Conservation (phyloP, 2,113 vertebrate genomes). For the Pteronura brasiliensis region DNA sequence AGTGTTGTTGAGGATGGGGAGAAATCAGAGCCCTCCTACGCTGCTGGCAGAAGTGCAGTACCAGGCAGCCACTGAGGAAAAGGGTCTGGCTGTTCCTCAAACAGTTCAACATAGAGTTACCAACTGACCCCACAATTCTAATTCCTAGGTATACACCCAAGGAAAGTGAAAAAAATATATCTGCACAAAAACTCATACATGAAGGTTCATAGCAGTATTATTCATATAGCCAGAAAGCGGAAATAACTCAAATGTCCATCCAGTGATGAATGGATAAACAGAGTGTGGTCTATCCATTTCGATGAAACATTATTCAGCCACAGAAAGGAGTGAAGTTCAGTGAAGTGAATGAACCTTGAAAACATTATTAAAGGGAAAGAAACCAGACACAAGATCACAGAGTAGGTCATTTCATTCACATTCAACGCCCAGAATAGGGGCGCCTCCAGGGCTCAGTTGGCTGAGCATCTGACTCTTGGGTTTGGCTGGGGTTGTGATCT, state of each 20-base stretch:
- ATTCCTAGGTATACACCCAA: not conserved
- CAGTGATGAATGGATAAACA: not conserved
- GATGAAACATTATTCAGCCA: not conserved
- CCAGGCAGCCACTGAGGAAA: not conserved
- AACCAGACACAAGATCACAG: not conserved
- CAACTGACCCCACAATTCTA: not conserved
- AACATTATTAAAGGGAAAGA: not conserved
- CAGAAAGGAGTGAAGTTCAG: not conserved
- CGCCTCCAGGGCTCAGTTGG: not conserved
- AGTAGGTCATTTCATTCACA: not conserved
- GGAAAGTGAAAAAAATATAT: not conserved
- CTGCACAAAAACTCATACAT: not conserved
- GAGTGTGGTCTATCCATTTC: not conserved
- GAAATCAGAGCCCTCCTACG: not conserved
- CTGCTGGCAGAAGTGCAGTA: not conserved
- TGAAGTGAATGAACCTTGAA: not conserved
- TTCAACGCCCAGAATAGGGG: not conserved
- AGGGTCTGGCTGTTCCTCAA: not conserved
- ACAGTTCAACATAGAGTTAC: not conserved
- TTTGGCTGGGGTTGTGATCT: not conserved
- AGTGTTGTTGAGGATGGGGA: not conserved
- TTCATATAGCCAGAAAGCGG: not conserved
- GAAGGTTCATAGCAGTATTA: not conserved
- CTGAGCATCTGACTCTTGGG: not conserved
- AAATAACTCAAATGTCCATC: not conserved